Evolutionary conservation across 2,888 invertebrate genomes (phyloP).

Genomic region (Agrochola circellaris): DNA sequence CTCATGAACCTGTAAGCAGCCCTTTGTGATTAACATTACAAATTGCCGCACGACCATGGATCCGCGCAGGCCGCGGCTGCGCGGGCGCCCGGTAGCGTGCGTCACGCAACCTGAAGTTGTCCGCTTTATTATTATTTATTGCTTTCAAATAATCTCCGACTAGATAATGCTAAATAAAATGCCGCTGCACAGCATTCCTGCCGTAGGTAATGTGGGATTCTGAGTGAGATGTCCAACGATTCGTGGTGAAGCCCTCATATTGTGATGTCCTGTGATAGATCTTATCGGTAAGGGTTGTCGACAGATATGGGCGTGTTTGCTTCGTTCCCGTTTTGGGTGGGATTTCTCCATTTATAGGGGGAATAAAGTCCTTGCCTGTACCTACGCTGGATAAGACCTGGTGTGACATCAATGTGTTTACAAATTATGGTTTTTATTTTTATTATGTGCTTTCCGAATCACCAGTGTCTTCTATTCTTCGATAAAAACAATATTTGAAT

Average conservation of each 20-base stretch:
- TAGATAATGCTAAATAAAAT: constrained; percentile 80
- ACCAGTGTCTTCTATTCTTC: not conserved
- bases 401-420: constrained; percentile 2
- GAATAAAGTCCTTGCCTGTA: not conserved
- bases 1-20: constrained; percentile 22
- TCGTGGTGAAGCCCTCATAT: constrained; percentile 51
- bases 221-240: constrained; percentile 71
- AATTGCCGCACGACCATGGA: constrained; percentile 56
- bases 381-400: constrained; percentile 3
- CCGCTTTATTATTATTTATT: constrained; percentile 89
- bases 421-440: not conserved
- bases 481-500: not conserved
- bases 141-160: constrained; percentile 84
- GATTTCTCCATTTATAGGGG: constrained; percentile 7
- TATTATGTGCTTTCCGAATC: not conserved
- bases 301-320: constrained; percentile 14
- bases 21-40: constrained; percentile 50
- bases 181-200: constrained; percentile 74
- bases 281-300: constrained; percentile 49
- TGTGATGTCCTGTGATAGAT: constrained; percentile 53
- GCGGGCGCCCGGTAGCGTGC: constrained; percentile 83
- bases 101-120: constrained; percentile 84
- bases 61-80: constrained; percentile 45
- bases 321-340: constrained; percentile 23
- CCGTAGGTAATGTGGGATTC: constrained; percentile 61